Conservation (phyloP, 2,888 invertebrate species). For the Patella ulyssiponensis region DNA sequence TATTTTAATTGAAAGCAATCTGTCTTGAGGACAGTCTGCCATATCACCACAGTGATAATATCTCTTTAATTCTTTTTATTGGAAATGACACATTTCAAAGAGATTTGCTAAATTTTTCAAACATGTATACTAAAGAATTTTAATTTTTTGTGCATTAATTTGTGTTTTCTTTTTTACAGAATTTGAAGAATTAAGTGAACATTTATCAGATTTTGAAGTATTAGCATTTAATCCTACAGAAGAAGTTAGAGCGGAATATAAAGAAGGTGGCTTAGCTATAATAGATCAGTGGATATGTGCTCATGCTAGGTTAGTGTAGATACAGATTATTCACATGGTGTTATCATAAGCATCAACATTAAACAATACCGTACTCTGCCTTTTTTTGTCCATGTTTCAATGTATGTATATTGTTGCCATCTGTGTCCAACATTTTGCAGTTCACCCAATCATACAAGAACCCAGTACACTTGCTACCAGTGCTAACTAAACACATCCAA, state of each 20-base stretch:
- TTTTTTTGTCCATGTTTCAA: no score
- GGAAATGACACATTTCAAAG: no score
- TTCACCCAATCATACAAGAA: no score
- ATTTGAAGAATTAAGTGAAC: conserved; percentile 72
- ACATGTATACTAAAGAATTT: neutral
- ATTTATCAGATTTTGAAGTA: conserved; percentile 71
- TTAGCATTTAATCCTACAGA: conserved; percentile 55
- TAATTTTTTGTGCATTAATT: neutral
- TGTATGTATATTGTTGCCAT: no score
- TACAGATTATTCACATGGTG: no score
- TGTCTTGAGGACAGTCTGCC: no score
- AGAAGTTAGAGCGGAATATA: conserved; percentile 71
- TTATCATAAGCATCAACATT: no score
- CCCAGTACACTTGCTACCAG: no score
- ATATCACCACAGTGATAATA: neutral
- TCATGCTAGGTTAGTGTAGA: conserved; percentile 78
- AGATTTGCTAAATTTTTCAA: neutral
- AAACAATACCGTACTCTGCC: no score
- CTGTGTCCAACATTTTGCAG: no score
- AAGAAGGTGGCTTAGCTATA: conserved; percentile 91
- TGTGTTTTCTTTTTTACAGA: conserved; percentile 62
- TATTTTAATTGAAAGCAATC: no score
- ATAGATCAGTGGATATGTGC: conserved; percentile 97
- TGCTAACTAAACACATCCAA: no score
- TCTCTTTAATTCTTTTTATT: neutral